Base-by-base conservation (phyloP, 2,113 vertebrate genomes). In the Phycodurus eques region DNA sequence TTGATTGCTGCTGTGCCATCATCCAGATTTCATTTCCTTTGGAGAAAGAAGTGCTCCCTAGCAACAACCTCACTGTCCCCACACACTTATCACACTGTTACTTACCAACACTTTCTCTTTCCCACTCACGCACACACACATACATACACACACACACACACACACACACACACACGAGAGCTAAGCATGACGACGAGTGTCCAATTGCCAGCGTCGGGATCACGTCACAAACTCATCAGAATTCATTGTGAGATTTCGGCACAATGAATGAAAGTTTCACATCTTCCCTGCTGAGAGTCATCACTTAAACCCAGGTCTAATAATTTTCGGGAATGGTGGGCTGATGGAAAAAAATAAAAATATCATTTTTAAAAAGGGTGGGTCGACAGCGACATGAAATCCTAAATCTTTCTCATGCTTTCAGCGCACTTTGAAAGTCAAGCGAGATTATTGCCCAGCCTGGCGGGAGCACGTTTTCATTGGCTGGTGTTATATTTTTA, bases 21-120 rank as follows among this genome's bases (percentile, higher is more conserved):
- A 73, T 87, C 84, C 72, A 80, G 80, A 82, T 85, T 91, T 88
- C 46, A 85, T 87, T 88, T 83, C 82, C 82, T 84, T 78, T 46
- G 47, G 75, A 80, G 84, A 83, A 75, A 73, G 76, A 82, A 68
- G 82, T 69, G 87, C 87, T 80, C 87, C 88, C 83, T 85, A 86
- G 86, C 81, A 90, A 90, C 88, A 89, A 77, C 80, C 83, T 77
- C 47, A 67, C 67, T 72, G 80, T 82, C 67, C 65, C 31, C 42
- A n/a, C 61, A 66, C 72, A 79, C 64, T 76, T 59, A 68, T 61
- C 42, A 42, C 39, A 56, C 46, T 13, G 39, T 47, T 75, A 33
- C 69, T 80, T 76, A n/a, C 61, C 49, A 78, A 68, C 74, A 81
- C 76, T 66, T 72, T 81, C 14, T 59, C 31, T 5, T 43, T 72